These are phyloP conservation scores for Cyanoderma ruficeps DNA, from an alignment of 2,113 vertebrate species.

Conservation along the genomic window DNA sequence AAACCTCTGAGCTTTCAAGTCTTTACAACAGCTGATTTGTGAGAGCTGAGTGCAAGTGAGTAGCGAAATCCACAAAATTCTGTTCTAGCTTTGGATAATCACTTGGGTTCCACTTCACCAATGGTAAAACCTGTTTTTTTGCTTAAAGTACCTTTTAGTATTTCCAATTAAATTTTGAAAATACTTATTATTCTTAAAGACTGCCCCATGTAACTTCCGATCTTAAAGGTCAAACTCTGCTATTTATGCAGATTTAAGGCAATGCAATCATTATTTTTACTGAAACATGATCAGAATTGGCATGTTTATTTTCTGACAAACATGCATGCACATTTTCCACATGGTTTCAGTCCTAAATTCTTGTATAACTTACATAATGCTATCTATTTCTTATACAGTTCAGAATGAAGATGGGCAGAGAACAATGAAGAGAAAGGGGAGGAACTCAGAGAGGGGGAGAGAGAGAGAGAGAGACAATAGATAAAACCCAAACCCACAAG, in stretches of 20 bases:
- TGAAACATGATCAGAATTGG: neutral
- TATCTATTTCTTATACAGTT: neutral
- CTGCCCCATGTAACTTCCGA: neutral
- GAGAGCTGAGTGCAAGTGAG: neutral
- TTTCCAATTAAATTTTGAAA: neutral
- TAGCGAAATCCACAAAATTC: neutral
- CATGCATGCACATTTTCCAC: neutral
- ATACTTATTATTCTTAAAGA: neutral
- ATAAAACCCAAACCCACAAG: neutral
- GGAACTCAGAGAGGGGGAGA: too few species aligned
- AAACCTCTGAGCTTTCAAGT: neutral
- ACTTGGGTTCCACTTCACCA: neutral
- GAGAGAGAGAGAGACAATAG: too few species aligned
- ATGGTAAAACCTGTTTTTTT: neutral
- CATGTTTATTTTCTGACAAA: neutral
- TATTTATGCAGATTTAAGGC: neutral
- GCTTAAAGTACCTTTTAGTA: neutral
- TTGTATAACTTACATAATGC: neutral
- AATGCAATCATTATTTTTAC: neutral
- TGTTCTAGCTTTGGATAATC: neutral
- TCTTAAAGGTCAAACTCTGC: neutral
- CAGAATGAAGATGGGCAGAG: neutral
- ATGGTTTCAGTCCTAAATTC: neutral
- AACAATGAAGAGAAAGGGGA: neutral
- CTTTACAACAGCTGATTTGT: neutral